phyloP scores from a whole-genome alignment of 2,113 vertebrate genomes.

The Benitochromis conjunctus region DNA sequence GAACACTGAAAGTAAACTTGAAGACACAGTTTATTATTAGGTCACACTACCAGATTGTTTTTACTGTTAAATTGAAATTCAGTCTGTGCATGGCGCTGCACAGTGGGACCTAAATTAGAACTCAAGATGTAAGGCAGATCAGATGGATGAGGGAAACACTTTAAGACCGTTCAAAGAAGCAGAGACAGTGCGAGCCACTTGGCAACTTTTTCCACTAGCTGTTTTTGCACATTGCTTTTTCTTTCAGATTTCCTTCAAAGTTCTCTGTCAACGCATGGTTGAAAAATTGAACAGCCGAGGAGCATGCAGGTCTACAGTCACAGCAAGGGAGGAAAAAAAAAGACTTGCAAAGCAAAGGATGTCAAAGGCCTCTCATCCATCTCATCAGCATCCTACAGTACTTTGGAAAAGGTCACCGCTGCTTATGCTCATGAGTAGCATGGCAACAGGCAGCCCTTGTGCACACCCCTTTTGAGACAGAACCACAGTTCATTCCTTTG shows the following conservation, averaged over 20 bases:
- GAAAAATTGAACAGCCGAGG: conserved; percentile 15
- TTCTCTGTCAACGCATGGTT: conserved; percentile 13
- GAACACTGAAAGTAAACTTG: background rate
- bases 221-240: conserved; percentile 17
- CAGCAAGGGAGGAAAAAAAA: background rate
- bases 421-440: conserved; percentile 8
- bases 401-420: conserved; percentile 13
- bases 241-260: conserved; percentile 44
- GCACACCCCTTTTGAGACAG: conserved; percentile 1
- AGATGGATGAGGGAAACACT: conserved; percentile 7
- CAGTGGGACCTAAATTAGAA: background rate
- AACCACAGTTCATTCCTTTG: conserved; percentile 3
- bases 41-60: background rate
- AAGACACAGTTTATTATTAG: background rate
- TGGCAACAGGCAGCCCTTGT: background rate
- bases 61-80: background rate
- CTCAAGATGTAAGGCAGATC: background rate
- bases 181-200: conserved; percentile 1
- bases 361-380: conserved; percentile 30
- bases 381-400: conserved; percentile 31
- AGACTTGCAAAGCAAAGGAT: conserved; percentile 18
- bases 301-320: background rate
- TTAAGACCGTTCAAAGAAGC: background rate
- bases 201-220: background rate
- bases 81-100: background rate